These are phyloP conservation scores for Isotomurus palustris DNA, from an alignment of 2,888 invertebrate genomes.

Conservation along the genomic window DNA sequence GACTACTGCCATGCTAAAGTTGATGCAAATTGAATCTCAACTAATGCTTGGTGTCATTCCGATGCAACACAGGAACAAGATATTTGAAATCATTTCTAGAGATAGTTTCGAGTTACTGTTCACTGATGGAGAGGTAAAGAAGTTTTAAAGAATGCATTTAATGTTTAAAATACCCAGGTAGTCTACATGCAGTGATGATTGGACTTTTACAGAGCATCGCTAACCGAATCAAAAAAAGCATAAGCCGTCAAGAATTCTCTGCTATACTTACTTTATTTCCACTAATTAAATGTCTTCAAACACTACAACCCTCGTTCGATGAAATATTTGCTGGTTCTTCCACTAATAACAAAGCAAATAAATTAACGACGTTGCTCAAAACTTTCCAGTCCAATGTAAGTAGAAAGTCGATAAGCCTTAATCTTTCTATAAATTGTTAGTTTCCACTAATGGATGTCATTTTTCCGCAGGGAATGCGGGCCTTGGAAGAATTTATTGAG, in stretches of 20 bases:
- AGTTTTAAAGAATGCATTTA: neutral
- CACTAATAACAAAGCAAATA: constrained; percentile 58
- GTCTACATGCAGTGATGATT: too few relatives aligned
- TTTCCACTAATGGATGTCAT: neutral
- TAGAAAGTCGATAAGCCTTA: neutral
- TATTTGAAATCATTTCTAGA: constrained; percentile 76
- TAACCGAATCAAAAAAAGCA: constrained; percentile 67
- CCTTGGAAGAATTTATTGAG: constrained; percentile 88
- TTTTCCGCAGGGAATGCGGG: constrained; percentile 69
- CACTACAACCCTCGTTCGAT: constrained; percentile 75
- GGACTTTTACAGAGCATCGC: constrained; percentile 66
- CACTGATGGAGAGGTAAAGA: constrained; percentile 75
- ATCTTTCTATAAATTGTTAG: constrained; percentile 14
- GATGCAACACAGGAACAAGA: constrained; percentile 69
- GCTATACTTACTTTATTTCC: constrained; percentile 77
- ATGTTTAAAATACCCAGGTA: too few relatives aligned
- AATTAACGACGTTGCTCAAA: constrained; percentile 39
- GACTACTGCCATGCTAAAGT: constrained; percentile 73
- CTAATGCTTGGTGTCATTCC: constrained; percentile 81
- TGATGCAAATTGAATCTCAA: constrained; percentile 82
- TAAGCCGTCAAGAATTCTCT: constrained; percentile 70
- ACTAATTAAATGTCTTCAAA: constrained; percentile 70
- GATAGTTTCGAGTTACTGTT: constrained; percentile 80
- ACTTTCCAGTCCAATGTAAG: constrained; percentile 37
- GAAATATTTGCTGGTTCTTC: constrained; percentile 69